Base-by-base conservation (phyloP, 35 echinoderm and acorn worm genomes). In the Heliocidaris erythrogramma region DNA sequence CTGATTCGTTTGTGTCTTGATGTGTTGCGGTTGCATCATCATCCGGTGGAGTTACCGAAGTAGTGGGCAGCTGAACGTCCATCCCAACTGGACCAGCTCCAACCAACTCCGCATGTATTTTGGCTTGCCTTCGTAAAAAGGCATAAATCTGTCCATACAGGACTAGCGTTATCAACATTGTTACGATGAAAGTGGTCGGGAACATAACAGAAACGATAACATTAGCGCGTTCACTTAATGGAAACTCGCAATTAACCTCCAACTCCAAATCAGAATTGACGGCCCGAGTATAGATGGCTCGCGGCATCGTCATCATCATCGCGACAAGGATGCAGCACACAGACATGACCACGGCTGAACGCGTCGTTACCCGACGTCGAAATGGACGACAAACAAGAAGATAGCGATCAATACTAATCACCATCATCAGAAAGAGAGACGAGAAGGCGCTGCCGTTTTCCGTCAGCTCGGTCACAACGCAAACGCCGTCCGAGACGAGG, bases 371-470 rank as follows among this genome's bases (percentile, higher is more conserved):
- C 5, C 91, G 91, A 49, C 91, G 47, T 92, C 91, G 17, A 30
- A 92, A 29, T 18, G 91, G 91, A 12, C 91, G 91, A 30, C 91
- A 92, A 59, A 92, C 91, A 14, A 59, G 31, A 32, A 92, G 29
- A n/a, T 92, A 89, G 7, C 91, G 91, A 30, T 92, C 91, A 48
- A 92, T 29, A 27, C 91, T 92, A 16, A 92, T 92, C 48, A 59
- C 49, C 47, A 59, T 92, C 91, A 92, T 92, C 49, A 92, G 49
- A 59, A 59, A 49, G 31, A 92, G 48, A 17, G 91, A 92, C 11
- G 91, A 49, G 49, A 92, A 50, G 30, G 91, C 91, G 91, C 47
- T 92, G 91, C 48, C 47, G 49, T 59, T 92, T 59, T 92, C 91
- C 50, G 91, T 30, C 50, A 59, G 47, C 48, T 92, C 48, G 16